Base-by-base conservation (phyloP, 1,140 invertebrate species). In the Procambarus clarkii region DNA sequence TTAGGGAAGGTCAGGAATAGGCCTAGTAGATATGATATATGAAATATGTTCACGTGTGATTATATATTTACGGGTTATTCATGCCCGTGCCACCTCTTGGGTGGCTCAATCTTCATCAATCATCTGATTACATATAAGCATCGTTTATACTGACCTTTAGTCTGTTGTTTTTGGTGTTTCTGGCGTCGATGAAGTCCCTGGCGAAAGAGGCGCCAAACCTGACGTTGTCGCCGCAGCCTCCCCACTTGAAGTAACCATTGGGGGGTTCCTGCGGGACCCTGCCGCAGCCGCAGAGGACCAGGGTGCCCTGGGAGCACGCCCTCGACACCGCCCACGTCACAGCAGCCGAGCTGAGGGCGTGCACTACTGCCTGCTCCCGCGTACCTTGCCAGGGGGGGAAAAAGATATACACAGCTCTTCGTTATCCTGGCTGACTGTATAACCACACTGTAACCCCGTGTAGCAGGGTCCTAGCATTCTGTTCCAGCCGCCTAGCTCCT, bases 301-400 rank as follows among this genome's bases (percentile, higher is more conserved):
- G 94, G 64, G 95, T 94, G 0, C 97, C 97, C 74, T 96, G 95
- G 50, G 97, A 96, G 94, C 97, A 98, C 1, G 96, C 97, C 92
- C 96, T 95, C 0, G 97, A 96, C 21, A 97, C 95, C 4, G 96
- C 96, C 94, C 97, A 96, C 15, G 96, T 96, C 76, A 98, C 94
- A 2, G 97, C 96, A 0, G 97, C 97, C 0, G 97, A 96, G 0
- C 96, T 95, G 11, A 98, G 94, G 0, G 97, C 97, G 93, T 98
- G 96, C 60, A 98, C 95, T 89, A 97, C 97, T 0, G 97, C 97
- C 79, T 97, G 97, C 94, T 98, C 97, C 93, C 97, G 95, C 69
- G 97, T 97, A 76, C 97, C 97, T 97, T 48, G 93, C 9, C 21
- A 46, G 81, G 21, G 46, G n/a, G 34, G 15, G 34, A 34, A 34